These are phyloP conservation scores for Gulo gulo DNA, from an alignment of 2,113 vertebrate species.

Conservation along the genomic window DNA sequence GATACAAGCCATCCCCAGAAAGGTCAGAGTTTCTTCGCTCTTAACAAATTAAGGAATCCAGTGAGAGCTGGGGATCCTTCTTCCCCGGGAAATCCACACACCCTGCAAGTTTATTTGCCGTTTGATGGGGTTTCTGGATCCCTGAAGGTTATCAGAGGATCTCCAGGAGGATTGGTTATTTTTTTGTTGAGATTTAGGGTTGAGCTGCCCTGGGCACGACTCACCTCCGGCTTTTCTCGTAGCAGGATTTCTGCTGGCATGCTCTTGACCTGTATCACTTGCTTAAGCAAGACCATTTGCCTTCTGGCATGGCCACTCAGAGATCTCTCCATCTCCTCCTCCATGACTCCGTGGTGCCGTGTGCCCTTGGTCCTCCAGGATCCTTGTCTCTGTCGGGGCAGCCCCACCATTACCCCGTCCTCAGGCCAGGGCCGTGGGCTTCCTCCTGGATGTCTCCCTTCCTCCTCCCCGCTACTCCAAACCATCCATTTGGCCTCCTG, in stretches of 20 bases:
- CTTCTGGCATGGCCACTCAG: neutral
- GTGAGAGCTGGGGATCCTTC: neutral
- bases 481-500: neutral
- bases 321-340: neutral
- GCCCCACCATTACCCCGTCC: neutral
- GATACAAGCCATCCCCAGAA: conserved; percentile 91
- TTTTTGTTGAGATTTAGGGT: neutral
- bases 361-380: neutral
- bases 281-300: neutral
- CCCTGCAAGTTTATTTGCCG: neutral
- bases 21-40: conserved; percentile 82
- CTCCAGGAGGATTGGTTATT: neutral
- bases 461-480: rapidly evolving
- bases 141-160: neutral
- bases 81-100: neutral
- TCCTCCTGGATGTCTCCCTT: neutral
- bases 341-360: neutral
- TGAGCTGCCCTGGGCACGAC: neutral
- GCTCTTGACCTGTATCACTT: neutral
- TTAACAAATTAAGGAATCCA: neutral
- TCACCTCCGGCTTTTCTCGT: neutral
- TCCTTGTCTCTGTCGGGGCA: neutral
- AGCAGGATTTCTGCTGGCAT: neutral
- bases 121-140: neutral
- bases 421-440: neutral